A percentile compares a stretch with the other conserved stretches of the same genome.
phyloP scores from a whole-genome alignment of 2,113 vertebrate species.

The Willisornis vidua region DNA sequence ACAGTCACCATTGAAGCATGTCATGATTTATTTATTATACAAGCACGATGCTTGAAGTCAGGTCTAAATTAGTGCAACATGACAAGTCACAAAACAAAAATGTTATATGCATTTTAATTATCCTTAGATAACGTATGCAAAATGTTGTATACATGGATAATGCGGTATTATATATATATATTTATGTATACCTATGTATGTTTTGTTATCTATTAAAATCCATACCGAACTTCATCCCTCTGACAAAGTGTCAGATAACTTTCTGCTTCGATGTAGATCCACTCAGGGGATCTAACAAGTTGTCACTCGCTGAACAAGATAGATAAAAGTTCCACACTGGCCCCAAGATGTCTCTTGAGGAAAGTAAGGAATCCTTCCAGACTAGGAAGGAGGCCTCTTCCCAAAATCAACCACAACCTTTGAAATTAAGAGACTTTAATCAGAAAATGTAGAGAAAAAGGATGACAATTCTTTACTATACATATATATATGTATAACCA shows the following conservation, averaged over 20 bases:
- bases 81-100: neutral
- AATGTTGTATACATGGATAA: neutral
- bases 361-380: too few species aligned
- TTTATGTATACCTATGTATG: neutral
- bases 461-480: too few species aligned
- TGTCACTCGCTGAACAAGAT: neutral
- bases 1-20: neutral
- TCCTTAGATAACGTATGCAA: neutral
- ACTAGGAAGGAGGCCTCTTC: too few species aligned
- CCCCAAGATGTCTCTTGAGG: too few species aligned
- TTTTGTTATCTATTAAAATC: neutral
- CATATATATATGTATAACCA: too few species aligned
- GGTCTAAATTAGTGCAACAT: neutral
- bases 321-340: neutral
- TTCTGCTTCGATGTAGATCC: neutral
- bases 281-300: neutral
- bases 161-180: too few species aligned
- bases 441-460: too few species aligned
- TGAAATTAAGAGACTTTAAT: too few species aligned
- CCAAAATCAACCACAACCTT: too few species aligned
- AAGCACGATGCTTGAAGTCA: neutral
- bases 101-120: neutral
- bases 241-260: neutral
- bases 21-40: neutral
- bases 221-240: neutral